Percentiles rank a stretch among this genome's conserved stretches.
phyloP scores from a whole-genome alignment of 2,888 invertebrate species.

The Plebejus melissa region DNA sequence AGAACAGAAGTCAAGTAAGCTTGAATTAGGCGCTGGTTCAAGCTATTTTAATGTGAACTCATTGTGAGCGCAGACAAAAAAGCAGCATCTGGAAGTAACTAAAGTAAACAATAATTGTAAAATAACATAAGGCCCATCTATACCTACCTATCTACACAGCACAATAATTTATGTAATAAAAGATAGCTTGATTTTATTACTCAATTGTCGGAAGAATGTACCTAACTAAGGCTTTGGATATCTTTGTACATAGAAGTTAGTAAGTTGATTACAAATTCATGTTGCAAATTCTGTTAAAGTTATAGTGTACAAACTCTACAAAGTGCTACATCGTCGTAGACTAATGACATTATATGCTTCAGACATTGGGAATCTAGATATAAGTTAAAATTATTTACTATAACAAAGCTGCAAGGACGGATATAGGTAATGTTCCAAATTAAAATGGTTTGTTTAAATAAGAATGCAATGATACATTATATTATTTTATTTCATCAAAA shows the following conservation, averaged over 20 bases:
- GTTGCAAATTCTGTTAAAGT: neutral
- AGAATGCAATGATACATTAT: no score
- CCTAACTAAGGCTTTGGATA: neutral
- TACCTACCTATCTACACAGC: no score
- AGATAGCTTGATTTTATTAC: neutral
- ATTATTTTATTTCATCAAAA: no score
- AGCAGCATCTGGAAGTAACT: neutral
- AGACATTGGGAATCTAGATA: neutral
- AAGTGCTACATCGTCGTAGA: neutral
- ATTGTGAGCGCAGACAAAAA: neutral
- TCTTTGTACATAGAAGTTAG: neutral
- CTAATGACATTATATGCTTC: neutral
- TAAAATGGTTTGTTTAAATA: neutral
- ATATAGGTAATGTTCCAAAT: neutral
- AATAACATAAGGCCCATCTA: no score
- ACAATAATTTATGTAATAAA: neutral
- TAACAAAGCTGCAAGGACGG: neutral
- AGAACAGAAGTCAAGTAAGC: neutral
- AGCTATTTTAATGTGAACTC: neutral
- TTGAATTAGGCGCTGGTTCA: neutral
- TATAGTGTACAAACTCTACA: neutral
- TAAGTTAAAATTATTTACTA: neutral
- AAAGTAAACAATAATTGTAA: no score
- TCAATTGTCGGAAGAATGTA: neutral
- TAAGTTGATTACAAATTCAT: neutral